phyloP scores from a whole-genome alignment of 2,888 invertebrate species.

The Eristalis pertinax region DNA sequence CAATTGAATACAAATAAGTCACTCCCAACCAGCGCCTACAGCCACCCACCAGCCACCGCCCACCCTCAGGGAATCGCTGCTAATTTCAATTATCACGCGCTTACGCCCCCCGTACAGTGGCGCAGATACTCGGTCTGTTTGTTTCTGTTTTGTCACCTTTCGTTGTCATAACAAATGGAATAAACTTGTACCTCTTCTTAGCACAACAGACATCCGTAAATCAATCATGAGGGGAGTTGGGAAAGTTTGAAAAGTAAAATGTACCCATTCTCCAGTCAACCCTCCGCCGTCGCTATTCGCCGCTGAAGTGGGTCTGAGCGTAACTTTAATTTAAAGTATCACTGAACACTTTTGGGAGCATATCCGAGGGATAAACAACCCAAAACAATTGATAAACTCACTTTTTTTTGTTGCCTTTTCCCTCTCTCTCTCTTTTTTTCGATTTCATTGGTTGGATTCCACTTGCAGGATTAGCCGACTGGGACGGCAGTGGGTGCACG shows the following conservation, averaged over 20 bases:
- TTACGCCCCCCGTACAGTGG: background rate
- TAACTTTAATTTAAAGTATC: conserved; percentile 27
- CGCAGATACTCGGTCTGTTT: background rate
- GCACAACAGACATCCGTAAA: conserved; percentile 8
- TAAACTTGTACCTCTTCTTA: conserved; percentile 11
- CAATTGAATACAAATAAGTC: conserved; percentile 32
- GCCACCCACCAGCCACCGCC: background rate
- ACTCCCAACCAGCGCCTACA: too few species aligned
- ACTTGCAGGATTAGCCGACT: background rate
- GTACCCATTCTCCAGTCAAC: background rate
- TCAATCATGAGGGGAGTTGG: conserved; percentile 35
- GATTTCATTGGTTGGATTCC: background rate
- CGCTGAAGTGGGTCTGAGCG: background rate
- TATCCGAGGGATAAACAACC: conserved; percentile 30
- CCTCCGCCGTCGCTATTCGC: background rate
- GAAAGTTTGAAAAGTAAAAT: conserved; percentile 8
- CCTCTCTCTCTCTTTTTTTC: background rate
- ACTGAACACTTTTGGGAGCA: conserved; percentile 21
- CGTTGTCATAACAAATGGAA: conserved; percentile 36
- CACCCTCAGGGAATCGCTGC: conserved; percentile 1
- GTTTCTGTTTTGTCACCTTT: conserved; percentile 23
- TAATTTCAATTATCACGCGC: conserved; percentile 39
- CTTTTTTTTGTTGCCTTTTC: background rate
- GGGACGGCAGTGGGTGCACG: conserved; percentile 1
- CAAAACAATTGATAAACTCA: conserved; percentile 40